Evolutionary conservation across 2,888 invertebrate genomes (phyloP).

Genomic region (Protodeltote pygarga): DNA sequence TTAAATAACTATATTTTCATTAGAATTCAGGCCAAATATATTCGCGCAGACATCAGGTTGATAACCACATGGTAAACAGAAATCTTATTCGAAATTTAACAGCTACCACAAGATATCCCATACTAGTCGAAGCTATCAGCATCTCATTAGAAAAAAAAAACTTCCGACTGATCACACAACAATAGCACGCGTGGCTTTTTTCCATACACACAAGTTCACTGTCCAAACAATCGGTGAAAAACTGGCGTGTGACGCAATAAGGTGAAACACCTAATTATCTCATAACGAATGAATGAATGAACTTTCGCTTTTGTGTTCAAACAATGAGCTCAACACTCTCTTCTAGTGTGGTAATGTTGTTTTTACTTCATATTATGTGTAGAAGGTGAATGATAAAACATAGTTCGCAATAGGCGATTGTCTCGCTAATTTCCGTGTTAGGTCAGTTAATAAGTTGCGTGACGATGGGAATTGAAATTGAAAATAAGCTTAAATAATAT

Average conservation of each 20-base stretch:
- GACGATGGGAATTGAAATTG: constrained; percentile 7
- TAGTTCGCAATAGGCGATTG: constrained; percentile 45
- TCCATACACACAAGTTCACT: constrained; percentile 64
- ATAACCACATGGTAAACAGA: background rate
- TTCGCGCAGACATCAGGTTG: no score
- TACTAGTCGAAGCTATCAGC: constrained; percentile 25
- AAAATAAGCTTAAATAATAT: background rate
- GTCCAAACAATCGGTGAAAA: constrained; percentile 79
- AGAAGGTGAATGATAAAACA: constrained; percentile 51
- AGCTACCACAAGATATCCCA: constrained; percentile 13
- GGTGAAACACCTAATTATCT: constrained; percentile 85
- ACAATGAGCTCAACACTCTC: constrained; percentile 78
- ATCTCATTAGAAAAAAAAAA: constrained; percentile 41
- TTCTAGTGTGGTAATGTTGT: constrained; percentile 74
- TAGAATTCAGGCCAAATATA: no score
- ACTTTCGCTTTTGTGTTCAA: constrained; percentile 85
- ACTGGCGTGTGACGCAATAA: constrained; percentile 76
- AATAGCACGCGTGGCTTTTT: constrained; percentile 49
- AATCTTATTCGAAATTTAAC: background rate
- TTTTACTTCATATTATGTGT: constrained; percentile 70
- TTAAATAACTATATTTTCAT: no score
- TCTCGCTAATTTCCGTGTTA: constrained; percentile 46
- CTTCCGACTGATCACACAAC: constrained; percentile 67
- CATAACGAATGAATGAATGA: constrained; percentile 78
- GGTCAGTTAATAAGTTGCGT: constrained; percentile 19